These are phyloP conservation scores for Dryadula phaetusa DNA, from an alignment of 2,888 invertebrate species.

Conservation along the genomic window DNA sequence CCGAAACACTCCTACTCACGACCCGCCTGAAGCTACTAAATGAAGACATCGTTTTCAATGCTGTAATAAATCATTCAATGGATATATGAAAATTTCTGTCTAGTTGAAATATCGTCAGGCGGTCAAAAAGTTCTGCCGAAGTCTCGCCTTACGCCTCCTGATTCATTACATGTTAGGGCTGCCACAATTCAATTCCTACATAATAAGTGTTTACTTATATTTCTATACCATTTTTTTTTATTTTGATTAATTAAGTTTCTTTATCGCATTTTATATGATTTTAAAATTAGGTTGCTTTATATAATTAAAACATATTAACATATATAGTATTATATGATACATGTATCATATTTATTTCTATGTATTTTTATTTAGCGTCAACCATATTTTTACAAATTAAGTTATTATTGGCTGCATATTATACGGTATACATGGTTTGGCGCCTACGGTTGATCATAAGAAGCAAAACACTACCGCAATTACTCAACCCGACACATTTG, in stretches of 20 bases:
- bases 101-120: conserved; percentile 65
- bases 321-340: neutral
- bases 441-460: conserved; percentile 55
- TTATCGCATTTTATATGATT: neutral
- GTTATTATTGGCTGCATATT: conserved; percentile 54
- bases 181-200: neutral
- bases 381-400: conserved; percentile 67
- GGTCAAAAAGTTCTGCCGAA: conserved; percentile 47
- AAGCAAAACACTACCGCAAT: conserved; percentile 53
- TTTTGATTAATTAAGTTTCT: neutral
- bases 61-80: conserved; percentile 69
- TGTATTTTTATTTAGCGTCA: conserved; percentile 41
- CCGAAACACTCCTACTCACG: conserved; percentile 76
- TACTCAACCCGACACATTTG: conserved; percentile 55
- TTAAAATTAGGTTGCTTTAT: no score
- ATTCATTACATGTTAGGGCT: conserved; percentile 41
- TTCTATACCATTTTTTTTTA: neutral
- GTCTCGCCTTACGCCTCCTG: conserved; percentile 40
- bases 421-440: conserved; percentile 45
- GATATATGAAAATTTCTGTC: conserved; percentile 57
- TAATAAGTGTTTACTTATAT: neutral
- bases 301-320: no score
- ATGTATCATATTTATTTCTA: neutral
- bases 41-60: conserved; percentile 77
- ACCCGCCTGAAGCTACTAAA: conserved; percentile 73